Evolutionary conservation across 2,113 vertebrate genomes (phyloP), one percentile per base, ranked within the genome.

Genomic region (Propithecus coquereli): DNA sequence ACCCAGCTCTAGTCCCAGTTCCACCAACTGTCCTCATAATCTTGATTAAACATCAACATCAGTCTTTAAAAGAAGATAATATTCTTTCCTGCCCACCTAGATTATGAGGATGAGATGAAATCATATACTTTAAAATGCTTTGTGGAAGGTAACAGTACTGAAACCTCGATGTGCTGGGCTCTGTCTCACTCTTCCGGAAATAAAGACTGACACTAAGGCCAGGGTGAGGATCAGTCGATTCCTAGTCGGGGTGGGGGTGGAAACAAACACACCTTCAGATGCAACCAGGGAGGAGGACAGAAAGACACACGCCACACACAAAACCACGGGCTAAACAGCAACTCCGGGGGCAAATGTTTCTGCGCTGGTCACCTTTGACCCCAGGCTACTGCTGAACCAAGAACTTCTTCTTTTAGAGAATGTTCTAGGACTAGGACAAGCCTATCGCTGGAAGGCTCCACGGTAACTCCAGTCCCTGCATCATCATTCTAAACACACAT

Each of bases 401-500:
- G 20, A 65, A 25, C 57, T 91, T 87, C 92, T 96, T 94, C 70
- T 87, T 92, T 47, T 12, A 54, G 43, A 61, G 37, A 80, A 89
- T 40, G 8, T 70, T 68, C 63, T 89, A n/a, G 61, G 66, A 70
- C 30, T 47, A 68, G 87, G 47, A 47, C 0, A 13, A 34, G 50
- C 37, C 40, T 34, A n/a, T 61, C 54, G 9, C 30, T 22, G 8
- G 5, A 47, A 91, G 27, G 13, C 54, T 12, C 37, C 2, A 23
- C 59, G 54, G 3, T 25, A 76, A 65, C 40, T 87, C 77, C 32
- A 61, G 30, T 82, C 81, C 90, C 88, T 40, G 34, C 40, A 43
- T 91, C 30, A 80, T 89, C 73, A 43, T 61, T 68, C 45, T 34
- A 59, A 91, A 45, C 22, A 79, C 73, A 74, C 47, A 90, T 77